phyloP scores from a whole-genome alignment of 1,140 invertebrate species.

The Drosophila pandora region DNA sequence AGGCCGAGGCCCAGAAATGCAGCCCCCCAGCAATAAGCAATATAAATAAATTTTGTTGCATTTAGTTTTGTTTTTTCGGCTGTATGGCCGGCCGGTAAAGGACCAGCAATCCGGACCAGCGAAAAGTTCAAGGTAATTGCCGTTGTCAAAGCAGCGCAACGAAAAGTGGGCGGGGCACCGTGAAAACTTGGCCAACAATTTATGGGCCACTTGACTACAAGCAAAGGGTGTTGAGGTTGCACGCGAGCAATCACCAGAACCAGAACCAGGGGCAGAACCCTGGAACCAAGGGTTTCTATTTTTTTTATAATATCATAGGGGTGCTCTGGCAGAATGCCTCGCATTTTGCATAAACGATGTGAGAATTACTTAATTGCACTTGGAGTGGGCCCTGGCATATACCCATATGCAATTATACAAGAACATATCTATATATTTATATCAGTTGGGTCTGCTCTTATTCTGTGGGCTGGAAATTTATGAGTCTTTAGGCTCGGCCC shows the following conservation, averaged over 20 bases:
- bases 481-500: constrained; percentile 53
- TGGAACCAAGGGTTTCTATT: constrained; percentile 2
- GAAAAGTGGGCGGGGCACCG: constrained; percentile 72
- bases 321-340: constrained; percentile 15
- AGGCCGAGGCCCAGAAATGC: constrained; percentile 22
- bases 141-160: constrained; percentile 80
- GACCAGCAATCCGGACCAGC: constrained; percentile 20
- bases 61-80: constrained; percentile 2
- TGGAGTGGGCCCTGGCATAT: constrained; percentile 25
- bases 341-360: constrained; percentile 82
- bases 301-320: constrained; percentile 2
- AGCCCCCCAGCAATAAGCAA: constrained; percentile 48
- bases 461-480: constrained; percentile 62
- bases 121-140: constrained; percentile 80
- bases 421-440: background rate
- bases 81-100: constrained; percentile 2
- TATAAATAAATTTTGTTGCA: constrained; percentile 68
- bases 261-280: constrained; percentile 1
- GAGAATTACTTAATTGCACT: constrained; percentile 81
- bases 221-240: constrained; percentile 82
- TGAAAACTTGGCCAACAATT: constrained; percentile 79
- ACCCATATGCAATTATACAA: constrained; percentile 29
- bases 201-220: constrained; percentile 82
- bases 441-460: constrained; percentile 39
- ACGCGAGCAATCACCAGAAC: constrained; percentile 73